Evolutionary conservation across 2,113 vertebrate species (phyloP).

Genomic region (Malurus elegans): DNA sequence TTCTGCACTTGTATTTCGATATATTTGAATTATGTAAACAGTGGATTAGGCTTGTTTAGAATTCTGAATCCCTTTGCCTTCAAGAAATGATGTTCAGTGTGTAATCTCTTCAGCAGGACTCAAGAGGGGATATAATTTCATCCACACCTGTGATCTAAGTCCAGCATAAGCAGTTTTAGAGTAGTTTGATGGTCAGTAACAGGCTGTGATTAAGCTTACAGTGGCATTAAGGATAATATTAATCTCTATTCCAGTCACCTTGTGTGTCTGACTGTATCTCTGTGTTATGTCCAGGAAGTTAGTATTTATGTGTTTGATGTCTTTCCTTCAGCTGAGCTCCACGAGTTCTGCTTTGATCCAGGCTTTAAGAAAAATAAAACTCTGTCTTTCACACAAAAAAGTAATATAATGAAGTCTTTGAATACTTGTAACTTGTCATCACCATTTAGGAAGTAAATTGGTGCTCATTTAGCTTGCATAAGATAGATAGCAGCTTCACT

Average conservation of each 20-base stretch:
- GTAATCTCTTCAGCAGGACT: background rate
- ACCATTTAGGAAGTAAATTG: background rate
- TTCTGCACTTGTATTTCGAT: background rate
- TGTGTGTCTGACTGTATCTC: background rate
- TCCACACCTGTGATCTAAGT: background rate
- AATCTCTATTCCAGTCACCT: background rate
- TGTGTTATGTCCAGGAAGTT: background rate
- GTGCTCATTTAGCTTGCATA: background rate
- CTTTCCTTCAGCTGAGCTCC: background rate
- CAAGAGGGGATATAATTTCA: background rate
- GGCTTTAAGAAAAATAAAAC: background rate
- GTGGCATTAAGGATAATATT: background rate
- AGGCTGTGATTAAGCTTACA: background rate
- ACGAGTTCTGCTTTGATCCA: background rate
- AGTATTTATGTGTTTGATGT: background rate
- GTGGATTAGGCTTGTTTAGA: background rate
- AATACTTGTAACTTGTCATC: background rate
- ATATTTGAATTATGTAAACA: slow-evolving; percentile 5
- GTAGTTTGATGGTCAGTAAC: background rate
- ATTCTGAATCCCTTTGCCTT: background rate
- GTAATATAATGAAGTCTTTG: background rate
- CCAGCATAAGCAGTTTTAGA: background rate
- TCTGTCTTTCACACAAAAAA: background rate
- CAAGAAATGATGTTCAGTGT: background rate
- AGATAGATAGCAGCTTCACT: background rate